These are phyloP conservation scores for Vireo griseus DNA, from an alignment of 2,797 vertebrate genomes.

Conservation along the genomic window DNA sequence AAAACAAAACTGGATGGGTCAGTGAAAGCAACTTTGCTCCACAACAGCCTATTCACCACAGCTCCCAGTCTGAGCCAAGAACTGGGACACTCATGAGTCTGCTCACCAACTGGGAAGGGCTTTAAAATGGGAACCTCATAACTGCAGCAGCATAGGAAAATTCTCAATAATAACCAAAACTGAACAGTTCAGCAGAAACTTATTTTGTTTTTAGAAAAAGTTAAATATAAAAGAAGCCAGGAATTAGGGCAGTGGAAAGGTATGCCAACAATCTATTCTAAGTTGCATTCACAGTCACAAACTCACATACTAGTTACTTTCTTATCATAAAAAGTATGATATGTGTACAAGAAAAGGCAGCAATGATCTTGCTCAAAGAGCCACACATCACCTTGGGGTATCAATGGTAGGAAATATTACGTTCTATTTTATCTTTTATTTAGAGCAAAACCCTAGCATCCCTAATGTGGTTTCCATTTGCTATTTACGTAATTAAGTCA, in stretches of 20 bases:
- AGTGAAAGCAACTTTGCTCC: background rate
- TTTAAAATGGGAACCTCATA: background rate
- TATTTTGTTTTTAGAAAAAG: background rate
- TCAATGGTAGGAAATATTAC: background rate
- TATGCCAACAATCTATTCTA: background rate
- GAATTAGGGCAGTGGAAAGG: background rate
- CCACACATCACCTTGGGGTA: background rate
- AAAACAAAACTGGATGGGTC: background rate
- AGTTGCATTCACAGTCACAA: background rate
- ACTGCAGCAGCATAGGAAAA: background rate
- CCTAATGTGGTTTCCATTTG: background rate
- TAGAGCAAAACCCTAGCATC: background rate
- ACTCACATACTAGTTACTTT: background rate
- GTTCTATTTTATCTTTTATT: background rate
- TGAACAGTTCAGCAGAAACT: background rate
- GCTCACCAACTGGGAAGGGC: background rate
- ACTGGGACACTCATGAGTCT: background rate
- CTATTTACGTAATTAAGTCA: background rate
- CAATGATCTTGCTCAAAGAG: background rate
- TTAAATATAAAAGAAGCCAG: background rate
- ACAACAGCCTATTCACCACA: background rate
- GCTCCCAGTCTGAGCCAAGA: background rate
- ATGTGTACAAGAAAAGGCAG: background rate
- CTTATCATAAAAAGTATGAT: background rate
- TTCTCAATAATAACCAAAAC: background rate